Evolutionary conservation across 2,113 vertebrate species (phyloP).

Genomic region (Perca schrenkii): DNA sequence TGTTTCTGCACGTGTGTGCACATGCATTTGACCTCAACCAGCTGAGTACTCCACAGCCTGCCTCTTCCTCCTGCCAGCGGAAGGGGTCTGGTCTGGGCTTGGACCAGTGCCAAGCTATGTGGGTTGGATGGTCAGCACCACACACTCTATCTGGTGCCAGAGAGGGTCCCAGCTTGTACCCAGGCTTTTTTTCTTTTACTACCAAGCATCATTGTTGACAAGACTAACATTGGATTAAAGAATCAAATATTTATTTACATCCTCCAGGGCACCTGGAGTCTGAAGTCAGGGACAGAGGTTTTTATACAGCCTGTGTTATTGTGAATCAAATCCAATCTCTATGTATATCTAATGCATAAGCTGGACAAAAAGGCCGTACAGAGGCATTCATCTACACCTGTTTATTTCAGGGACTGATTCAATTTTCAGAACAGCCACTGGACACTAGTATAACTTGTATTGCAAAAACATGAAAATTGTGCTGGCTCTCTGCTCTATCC

Average conservation of each 20-base stretch:
- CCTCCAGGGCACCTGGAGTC: neutral
- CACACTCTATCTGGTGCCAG: slow-evolving; percentile 79
- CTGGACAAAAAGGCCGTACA: slow-evolving; percentile 27
- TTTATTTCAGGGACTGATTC: slow-evolving; percentile 56
- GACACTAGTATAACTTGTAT: slow-evolving; percentile 2
- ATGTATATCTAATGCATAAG: neutral
- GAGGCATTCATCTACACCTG: slow-evolving; percentile 45
- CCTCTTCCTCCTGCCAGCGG: slow-evolving; percentile 60
- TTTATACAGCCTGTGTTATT: neutral
- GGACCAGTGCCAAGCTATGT: slow-evolving; percentile 69
- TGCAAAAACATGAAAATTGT: slow-evolving; percentile 23
- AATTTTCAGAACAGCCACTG: slow-evolving; percentile 39
- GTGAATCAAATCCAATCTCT: neutral
- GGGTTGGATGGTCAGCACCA: slow-evolving; percentile 70
- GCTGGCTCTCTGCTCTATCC: slow-evolving; percentile 6
- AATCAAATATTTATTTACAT: slow-evolving; percentile 5
- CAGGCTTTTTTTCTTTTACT: slow-evolving; percentile 25
- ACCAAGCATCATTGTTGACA: slow-evolving; percentile 24
- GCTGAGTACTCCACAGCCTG: slow-evolving; percentile 69
- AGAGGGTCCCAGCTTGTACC: slow-evolving; percentile 76
- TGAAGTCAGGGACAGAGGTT: neutral
- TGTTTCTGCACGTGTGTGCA: slow-evolving; percentile 12
- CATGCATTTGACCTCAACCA: slow-evolving; percentile 70
- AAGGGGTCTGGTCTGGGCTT: slow-evolving; percentile 58
- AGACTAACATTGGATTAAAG: slow-evolving; percentile 8